Evolutionary conservation across 2,888 invertebrate genomes (phyloP), one percentile per base, ranked within the genome.

Genomic region (Noctua comes): DNA sequence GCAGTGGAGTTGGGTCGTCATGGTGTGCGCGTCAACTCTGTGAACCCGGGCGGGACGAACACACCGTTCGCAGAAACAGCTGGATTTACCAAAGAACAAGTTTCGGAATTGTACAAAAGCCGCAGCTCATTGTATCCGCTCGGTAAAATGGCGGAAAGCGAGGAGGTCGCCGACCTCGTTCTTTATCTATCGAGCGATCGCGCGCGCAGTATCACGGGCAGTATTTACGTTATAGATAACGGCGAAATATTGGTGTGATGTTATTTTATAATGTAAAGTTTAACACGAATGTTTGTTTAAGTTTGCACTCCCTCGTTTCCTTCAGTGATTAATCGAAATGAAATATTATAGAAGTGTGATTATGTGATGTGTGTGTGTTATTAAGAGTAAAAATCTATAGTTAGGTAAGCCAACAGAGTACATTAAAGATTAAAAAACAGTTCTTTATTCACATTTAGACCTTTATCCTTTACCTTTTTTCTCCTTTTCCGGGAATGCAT

Each of bases 21-120:
- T 90, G 97, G 98, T 85, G 98, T 99, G 0, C 97, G 99, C 64
- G 99, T 98, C 0, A 99, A 99, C 95, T 97, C 98, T 54, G 99
- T 99, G 0, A 99, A 99, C 95, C 99, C 99, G 11, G 99, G 99
- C n/a, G 99, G 99, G 0, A 98, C 98, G 10, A 94, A 98, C n/a
- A 99, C 99, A 24, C 84, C 91, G 51, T 96, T 96, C 83, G 93
- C 91, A 31, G 91, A 93, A 88, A 95, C 99, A 98, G 96, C 97
- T 98, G 92, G 98, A 98, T 93, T 98, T 97, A 90, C 97, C 97
- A 80, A 98, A 98, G 94, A 97, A 96, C 84, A 95, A 89, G 91
- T 90, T 68, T 90, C 91, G 65, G 97, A 97, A 94, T 98, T 99
- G 94, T 97, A 99, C 87, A 98, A 99, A 91, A 97, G 97, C 79